Percentiles rank a stretch among this genome's conserved stretches.
These are phyloP conservation scores for Carapus acus DNA, from an alignment of 2,797 vertebrate species.

Conservation along the genomic window DNA sequence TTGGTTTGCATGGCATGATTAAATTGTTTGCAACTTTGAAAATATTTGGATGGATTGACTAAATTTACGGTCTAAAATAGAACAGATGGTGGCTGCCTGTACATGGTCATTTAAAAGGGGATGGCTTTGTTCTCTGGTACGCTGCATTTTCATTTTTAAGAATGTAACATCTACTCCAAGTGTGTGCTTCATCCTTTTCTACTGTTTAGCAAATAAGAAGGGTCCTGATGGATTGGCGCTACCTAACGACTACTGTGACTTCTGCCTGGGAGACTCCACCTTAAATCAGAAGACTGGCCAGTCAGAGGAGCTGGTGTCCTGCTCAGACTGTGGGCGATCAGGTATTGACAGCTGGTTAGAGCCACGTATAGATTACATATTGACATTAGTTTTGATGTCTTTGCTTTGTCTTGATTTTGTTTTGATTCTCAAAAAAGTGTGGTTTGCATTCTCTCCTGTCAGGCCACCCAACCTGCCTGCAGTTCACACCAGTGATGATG, in stretches of 20 bases:
- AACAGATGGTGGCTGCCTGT: not conserved
- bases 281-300: constrained; percentile 96
- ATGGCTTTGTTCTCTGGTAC: not conserved
- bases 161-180: not conserved
- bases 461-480: constrained; percentile 94
- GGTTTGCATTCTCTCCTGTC: not conserved
- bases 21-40: constrained; percentile 17
- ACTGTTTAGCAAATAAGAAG: constrained; percentile 79
- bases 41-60: constrained; percentile 1
- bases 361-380: not conserved
- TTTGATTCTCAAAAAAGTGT: not conserved
- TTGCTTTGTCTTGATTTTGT: not conserved
- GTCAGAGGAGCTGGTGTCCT: constrained; percentile 91
- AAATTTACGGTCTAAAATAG: too few relatives aligned
- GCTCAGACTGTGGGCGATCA: constrained; percentile 94
- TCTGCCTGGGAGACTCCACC: constrained; percentile 92
- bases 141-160: not conserved
- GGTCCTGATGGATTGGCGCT: constrained; percentile 89
- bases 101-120: not conserved
- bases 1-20: constrained; percentile 8
- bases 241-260: constrained; percentile 96
- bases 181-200: constrained; percentile 13
- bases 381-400: not conserved
- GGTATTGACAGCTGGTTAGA: constrained; percentile 63
- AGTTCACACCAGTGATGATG: constrained; percentile 98